A percentile compares a stretch with the other conserved stretches of the same genome.
These are phyloP conservation scores for Tribolium madens DNA, from an alignment of 1,140 invertebrate genomes.

Conservation along the genomic window DNA sequence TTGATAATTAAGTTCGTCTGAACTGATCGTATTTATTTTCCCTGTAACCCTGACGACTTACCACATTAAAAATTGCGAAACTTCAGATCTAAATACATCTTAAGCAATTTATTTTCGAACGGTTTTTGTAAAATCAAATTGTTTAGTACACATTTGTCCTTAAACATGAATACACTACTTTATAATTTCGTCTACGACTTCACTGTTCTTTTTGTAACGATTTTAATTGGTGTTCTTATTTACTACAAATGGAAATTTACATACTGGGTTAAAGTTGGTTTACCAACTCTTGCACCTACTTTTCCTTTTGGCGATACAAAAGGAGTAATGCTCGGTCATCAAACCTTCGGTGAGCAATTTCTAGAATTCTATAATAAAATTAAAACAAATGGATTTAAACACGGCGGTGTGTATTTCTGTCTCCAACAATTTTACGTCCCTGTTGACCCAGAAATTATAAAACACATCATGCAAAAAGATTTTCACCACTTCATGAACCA, in stretches of 20 bases:
- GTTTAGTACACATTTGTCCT: not conserved
- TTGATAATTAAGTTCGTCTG: not conserved
- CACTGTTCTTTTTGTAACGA: not conserved
- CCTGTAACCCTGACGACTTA: not conserved
- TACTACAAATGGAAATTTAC: constrained; percentile 47
- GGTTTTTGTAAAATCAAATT: not conserved
- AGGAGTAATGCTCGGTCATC: constrained; percentile 49
- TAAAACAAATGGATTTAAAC: constrained; percentile 44
- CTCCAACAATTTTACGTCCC: constrained; percentile 45
- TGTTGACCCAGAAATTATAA: constrained; percentile 67
- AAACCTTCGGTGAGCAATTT: constrained; percentile 54
- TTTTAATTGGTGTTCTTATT: not conserved
- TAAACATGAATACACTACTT: not conserved
- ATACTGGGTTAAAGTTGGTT: constrained; percentile 57
- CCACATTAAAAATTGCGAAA: not conserved
- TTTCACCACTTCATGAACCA: constrained; percentile 71
- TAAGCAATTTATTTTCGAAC: not conserved
- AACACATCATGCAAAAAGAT: constrained; percentile 72
- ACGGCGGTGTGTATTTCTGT: constrained; percentile 62
- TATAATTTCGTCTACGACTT: not conserved
- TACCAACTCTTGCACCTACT: constrained; percentile 53
- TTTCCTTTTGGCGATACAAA: constrained; percentile 58
- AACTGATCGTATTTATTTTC: too few species aligned
- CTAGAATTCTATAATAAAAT: constrained; percentile 52
- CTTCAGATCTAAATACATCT: not conserved